A percentile compares a stretch with the other conserved stretches of the same genome.
Evolutionary conservation across 2,113 vertebrate species (phyloP).

Genomic region (Sigmodon hispidus): DNA sequence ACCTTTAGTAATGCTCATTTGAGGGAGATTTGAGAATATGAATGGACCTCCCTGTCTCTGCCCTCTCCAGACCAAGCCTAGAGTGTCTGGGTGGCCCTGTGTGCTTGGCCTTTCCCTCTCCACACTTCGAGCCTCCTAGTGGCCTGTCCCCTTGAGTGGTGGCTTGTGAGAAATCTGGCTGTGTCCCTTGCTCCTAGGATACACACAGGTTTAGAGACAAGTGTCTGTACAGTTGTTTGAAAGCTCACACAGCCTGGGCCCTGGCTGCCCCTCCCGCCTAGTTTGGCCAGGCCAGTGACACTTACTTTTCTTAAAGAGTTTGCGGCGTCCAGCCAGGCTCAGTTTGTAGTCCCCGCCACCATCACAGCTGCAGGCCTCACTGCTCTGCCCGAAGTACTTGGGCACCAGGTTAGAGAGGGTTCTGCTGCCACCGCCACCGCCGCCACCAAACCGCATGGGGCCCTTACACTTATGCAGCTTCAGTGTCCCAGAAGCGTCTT

Average conservation of each 20-base stretch:
- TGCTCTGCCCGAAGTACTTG: conserved; percentile 82
- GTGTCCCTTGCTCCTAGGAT: neutral
- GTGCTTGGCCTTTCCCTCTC: neutral
- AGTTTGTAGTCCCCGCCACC: conserved; percentile 82
- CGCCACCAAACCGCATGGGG: conserved; percentile 83
- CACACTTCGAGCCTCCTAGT: neutral
- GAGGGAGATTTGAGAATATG: neutral
- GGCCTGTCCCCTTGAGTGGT: neutral
- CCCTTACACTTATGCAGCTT: conserved; percentile 97
- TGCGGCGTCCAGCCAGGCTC: conserved; percentile 84
- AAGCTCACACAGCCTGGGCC: accelerated
- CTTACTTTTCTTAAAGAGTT: conserved; percentile 94
- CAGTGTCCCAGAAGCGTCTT: conserved; percentile 92
- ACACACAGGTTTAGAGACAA: accelerated
- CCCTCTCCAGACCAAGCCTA: neutral
- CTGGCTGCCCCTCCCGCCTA: accelerated
- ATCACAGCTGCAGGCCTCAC: conserved; percentile 88
- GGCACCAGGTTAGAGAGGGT: conserved; percentile 87
- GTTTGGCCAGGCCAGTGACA: accelerated
- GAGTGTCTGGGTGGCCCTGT: too few relatives aligned
- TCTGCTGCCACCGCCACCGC: conserved; percentile 79
- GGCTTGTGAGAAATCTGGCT: neutral
- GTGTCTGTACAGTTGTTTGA: neutral
- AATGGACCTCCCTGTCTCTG: neutral
- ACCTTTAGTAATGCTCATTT: neutral